Conservation (phyloP, 2,888 invertebrate species). For the Tortrix viridana region DNA sequence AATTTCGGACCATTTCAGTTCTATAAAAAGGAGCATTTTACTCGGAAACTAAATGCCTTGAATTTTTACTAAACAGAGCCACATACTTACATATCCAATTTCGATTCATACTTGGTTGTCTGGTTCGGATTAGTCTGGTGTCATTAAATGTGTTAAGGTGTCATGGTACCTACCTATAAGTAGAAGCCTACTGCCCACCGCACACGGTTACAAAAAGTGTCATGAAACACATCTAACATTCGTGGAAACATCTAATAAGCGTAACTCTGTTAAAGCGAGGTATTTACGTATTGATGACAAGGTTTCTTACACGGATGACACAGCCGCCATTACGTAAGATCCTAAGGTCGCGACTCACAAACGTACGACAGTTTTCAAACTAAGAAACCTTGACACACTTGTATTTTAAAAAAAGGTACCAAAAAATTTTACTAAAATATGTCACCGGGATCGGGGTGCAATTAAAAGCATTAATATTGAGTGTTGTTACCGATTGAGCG, state of each 20-base stretch:
- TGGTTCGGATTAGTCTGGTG: too few relatives aligned
- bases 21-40: too few relatives aligned
- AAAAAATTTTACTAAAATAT: neutral
- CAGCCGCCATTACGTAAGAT: conserved; percentile 31
- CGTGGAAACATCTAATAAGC: conserved; percentile 3
- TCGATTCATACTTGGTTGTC: too few relatives aligned
- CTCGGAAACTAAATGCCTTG: too few relatives aligned
- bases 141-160: too few relatives aligned
- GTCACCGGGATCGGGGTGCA: neutral
- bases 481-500: too few relatives aligned
- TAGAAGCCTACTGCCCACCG: too few relatives aligned
- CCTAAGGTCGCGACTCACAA: conserved; percentile 30
- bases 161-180: neutral
- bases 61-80: too few relatives aligned
- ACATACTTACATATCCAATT: too few relatives aligned
- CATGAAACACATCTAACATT: neutral
- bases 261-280: conserved; percentile 19
- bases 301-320: conserved; percentile 31
- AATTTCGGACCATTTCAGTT: too few relatives aligned
- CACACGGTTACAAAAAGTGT: neutral
- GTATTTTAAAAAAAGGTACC: conserved; percentile 1
- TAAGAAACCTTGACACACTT: conserved; percentile 30
- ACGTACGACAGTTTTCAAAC: conserved; percentile 31
- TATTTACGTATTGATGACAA: conserved; percentile 28
- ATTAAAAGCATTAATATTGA: neutral